Evolutionary conservation across 1,140 invertebrate species (phyloP), one percentile per base, ranked within the genome.

Genomic region (Halesus radiatus): DNA sequence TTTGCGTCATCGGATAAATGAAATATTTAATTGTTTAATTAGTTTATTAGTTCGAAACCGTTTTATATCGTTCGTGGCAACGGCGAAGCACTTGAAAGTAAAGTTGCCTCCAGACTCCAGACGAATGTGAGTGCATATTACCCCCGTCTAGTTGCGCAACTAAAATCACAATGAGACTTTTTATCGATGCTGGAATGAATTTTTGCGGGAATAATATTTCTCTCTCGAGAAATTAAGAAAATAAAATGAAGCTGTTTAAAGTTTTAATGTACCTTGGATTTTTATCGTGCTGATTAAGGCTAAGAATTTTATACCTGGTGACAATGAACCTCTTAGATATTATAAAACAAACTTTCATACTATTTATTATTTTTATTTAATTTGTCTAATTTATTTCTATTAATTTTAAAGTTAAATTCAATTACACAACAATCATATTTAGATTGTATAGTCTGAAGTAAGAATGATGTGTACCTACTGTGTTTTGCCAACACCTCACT

Each of bases 111-210:
- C 37, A 45, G 37, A 45, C 37, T 45, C 37, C 37, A 45, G 37
- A 45, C 37, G 37, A 45, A 45, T 45, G 37, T 45, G 37, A 45
- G 37, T 13, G 37, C 37, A 45, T 45, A 13, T 45, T 45, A 1
- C 37, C 37, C 32, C 10, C 37, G 1, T 45, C 37, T 8, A 10
- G 37, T 45, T 1, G 37, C 8, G 37, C 37, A 45, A 45, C 37
- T 45, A 45, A 45, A 45, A 45, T 45, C 37, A 13, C 37, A 45
- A 45, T 45, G 62, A 29, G 62, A 66, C 23, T 66, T 66, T 66
- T 66, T 26, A 66, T 66, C 62, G 22, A 20, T 22, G 22, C 22
- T 18, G n/a, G 54, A 56, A 56, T 20, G n/a, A 56, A 56, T 56
- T 20, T 20, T 20, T 56, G n/a, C n/a, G 22, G n/a, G 6, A 56